A percentile compares a stretch with the other conserved stretches of the same genome.
phyloP scores from a whole-genome alignment of 1,140 invertebrate genomes.

The Apis florea region DNA sequence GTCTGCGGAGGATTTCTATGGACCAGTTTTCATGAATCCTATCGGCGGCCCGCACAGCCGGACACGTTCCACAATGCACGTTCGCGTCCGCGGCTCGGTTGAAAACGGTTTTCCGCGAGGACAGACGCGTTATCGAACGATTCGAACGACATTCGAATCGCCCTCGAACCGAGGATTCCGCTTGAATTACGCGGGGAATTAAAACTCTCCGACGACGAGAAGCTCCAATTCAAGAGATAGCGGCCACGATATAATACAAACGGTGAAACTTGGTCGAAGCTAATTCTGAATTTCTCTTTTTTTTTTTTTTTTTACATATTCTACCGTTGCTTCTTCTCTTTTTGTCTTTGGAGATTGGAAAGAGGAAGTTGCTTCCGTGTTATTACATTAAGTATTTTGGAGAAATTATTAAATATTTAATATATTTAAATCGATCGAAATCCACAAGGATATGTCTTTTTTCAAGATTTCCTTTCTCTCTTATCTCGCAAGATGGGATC shows the following conservation, averaged over 20 bases:
- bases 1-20: constrained; percentile 62
- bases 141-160: constrained; percentile 21
- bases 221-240: background rate
- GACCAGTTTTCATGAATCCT: constrained; percentile 71
- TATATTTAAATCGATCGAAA: no score
- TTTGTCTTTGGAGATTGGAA: no score
- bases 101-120: background rate
- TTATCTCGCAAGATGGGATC: background rate
- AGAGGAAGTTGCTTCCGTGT: no score
- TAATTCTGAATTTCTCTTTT: no score
- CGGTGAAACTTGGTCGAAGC: background rate
- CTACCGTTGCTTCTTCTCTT: no score
- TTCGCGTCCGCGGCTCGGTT: background rate
- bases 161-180: background rate
- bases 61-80: constrained; percentile 52
- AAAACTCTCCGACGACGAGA: background rate
- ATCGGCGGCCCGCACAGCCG: constrained; percentile 62
- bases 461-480: no score
- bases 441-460: no score
- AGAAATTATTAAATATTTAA: no score
- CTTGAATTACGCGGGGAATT: background rate
- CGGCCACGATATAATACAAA: background rate
- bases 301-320: no score
- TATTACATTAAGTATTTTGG: no score
- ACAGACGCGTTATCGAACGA: constrained; percentile 1